Percentiles rank a stretch among this genome's conserved stretches.
These are phyloP conservation scores for Trachythela sp. DNA, from an alignment of 64 coral and sea anemone species.

Conservation along the genomic window DNA sequence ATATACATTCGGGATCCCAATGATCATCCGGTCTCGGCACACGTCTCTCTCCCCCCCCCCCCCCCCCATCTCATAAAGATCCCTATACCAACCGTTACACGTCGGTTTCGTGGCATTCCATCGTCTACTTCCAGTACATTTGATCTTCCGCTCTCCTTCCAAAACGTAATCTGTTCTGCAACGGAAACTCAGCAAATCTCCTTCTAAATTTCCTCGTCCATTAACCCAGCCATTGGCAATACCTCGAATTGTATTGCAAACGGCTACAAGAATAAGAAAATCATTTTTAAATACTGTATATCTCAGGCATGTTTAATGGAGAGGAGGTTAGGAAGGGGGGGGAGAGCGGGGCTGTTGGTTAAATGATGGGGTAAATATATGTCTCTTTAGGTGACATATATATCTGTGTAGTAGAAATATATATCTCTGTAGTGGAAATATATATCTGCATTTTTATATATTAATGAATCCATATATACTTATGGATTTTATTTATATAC, in stretches of 20 bases:
- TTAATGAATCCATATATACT: no score
- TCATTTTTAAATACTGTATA: background rate
- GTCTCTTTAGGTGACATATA: no score
- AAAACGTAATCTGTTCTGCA: slow-evolving; percentile 7
- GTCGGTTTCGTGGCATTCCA: background rate
- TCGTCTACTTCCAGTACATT: background rate
- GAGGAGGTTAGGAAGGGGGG: background rate
- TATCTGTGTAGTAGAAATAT: no score
- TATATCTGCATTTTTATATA: no score
- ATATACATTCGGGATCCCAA: no score
- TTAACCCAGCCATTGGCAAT: background rate
- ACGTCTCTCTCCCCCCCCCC: no score
- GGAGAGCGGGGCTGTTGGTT: background rate
- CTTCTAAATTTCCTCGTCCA: background rate
- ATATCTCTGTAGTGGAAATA: no score
- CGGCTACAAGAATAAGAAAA: background rate
- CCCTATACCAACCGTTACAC: background rate
- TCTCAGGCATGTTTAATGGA: background rate
- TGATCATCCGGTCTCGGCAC: no score
- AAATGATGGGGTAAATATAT: background rate
- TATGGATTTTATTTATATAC: no score
- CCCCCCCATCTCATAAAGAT: no score
- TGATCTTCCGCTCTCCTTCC: background rate
- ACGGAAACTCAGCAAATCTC: background rate
- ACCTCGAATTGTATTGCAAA: background rate